Evolutionary conservation across 1,140 invertebrate genomes (phyloP), one percentile per base, ranked within the genome.

Genomic region (Heliothis virescens): DNA sequence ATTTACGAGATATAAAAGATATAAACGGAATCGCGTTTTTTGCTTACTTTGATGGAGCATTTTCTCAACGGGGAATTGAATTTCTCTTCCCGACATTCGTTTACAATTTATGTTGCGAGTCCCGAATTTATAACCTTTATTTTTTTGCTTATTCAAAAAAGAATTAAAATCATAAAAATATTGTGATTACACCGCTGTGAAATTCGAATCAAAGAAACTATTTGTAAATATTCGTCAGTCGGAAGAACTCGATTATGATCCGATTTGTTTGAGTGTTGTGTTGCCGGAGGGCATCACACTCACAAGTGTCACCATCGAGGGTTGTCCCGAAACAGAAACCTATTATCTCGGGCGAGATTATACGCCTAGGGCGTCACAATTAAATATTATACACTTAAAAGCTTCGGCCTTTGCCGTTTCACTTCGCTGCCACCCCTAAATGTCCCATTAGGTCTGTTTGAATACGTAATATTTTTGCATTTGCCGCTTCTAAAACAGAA

Each of bases 341-440:
- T 95, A 95, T 95, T 95, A 95, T 95, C 94, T 91, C 91, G 88
- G 94, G 95, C 90, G 94, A 94, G 94, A 95, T 95, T 95, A 95
- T 95, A 90, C 94, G 94, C 95, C 95, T 93, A 93, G 93, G 94
- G 94, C 94, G 91, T 94, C 90, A 95, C 95, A 95, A 95, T 95
- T 95, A 95, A 95, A 95, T 94, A 94, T 94, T 93, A 94, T 94
- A 94, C 94, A 95, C 93, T 95, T 95, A 95, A 95, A 94, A 94
- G 94, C 94, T 94, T 94, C 94, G 92, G 90, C 91, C 92, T 95
- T 94, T 92, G 92, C 93, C 91, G 92, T 95, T 94, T 95, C 92
- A 92, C 92, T 93, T 92, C 89, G 89, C 89, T 94, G 92, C 92
- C 92, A 94, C 92, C 93, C 93, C 93, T 94, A 94, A 94, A 94